These are phyloP conservation scores for Ahaetulla prasina DNA, from an alignment of 2,113 vertebrate genomes.

Conservation along the genomic window DNA sequence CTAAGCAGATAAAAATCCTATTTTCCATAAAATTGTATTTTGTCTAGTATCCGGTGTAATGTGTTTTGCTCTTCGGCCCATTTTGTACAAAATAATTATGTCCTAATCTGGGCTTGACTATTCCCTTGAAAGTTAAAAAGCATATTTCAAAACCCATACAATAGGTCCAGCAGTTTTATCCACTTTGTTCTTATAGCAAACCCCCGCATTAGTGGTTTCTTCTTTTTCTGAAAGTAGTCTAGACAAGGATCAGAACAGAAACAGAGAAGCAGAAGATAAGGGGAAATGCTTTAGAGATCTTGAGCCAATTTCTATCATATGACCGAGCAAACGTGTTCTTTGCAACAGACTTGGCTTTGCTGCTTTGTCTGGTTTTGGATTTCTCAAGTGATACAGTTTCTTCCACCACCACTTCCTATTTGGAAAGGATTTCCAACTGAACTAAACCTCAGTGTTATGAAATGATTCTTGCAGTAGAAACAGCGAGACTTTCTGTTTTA, in stretches of 20 bases:
- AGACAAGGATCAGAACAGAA: neutral
- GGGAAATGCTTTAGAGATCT: neutral
- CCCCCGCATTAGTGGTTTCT: neutral
- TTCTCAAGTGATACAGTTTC: neutral
- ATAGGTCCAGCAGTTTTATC: constrained; percentile 24
- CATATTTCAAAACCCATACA: constrained; percentile 22
- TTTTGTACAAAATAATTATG: constrained; percentile 16
- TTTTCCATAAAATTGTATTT: constrained; percentile 8
- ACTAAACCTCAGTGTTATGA: neutral
- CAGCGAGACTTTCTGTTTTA: neutral
- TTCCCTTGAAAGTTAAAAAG: constrained; percentile 5
- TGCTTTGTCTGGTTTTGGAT: neutral
- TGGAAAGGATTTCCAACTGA: neutral
- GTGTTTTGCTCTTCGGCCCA: constrained; percentile 37
- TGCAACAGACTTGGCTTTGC: constrained; percentile 5
- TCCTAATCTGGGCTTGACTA: neutral
- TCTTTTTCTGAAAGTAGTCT: constrained; percentile 3
- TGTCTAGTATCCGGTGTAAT: constrained; percentile 15
- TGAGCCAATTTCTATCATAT: neutral
- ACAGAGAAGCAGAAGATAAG: neutral
- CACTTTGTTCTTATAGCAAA: constrained; percentile 7
- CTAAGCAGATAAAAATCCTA: constrained; percentile 60
- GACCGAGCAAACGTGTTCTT: neutral
- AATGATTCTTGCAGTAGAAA: neutral
- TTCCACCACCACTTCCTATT: constrained; percentile 3